Evolutionary conservation across 2,113 vertebrate genomes (phyloP).

Genomic region (Xiphophorus couchianus): DNA sequence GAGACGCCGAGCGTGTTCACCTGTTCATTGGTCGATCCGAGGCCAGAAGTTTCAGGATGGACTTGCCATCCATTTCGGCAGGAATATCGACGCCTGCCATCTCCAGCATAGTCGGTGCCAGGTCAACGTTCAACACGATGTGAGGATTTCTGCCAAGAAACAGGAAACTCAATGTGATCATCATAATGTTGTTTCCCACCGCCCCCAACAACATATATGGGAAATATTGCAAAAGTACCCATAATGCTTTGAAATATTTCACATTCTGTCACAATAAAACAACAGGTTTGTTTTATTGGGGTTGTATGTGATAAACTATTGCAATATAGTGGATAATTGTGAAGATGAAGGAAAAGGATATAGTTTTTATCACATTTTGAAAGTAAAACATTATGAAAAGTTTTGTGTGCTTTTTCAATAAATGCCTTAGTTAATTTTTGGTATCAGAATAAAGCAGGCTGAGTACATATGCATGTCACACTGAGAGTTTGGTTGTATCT

Average conservation of each 20-base stretch:
- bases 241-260: not conserved
- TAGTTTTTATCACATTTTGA: too few relatives aligned
- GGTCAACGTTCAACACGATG: constrained; percentile 93
- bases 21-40: constrained; percentile 89
- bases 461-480: too few relatives aligned
- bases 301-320: not conserved
- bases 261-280: not conserved
- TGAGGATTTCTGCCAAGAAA: constrained; percentile 86
- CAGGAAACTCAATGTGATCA: not conserved
- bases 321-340: not conserved
- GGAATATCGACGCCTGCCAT: constrained; percentile 95
- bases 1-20: constrained; percentile 64
- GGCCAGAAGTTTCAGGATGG: constrained; percentile 94
- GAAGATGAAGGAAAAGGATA: not conserved
- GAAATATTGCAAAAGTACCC: too few relatives aligned
- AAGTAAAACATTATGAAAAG: too few relatives aligned
- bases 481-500: too few relatives aligned
- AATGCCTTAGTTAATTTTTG: too few relatives aligned
- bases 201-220: not conserved
- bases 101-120: constrained; percentile 95
- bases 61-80: constrained; percentile 96
- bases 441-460: too few relatives aligned
- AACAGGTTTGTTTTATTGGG: not conserved
- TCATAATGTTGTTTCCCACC: not conserved
- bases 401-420: too few relatives aligned